These are phyloP conservation scores for Drosophila anceps DNA, from an alignment of 2,888 invertebrate genomes.

Conservation along the genomic window DNA sequence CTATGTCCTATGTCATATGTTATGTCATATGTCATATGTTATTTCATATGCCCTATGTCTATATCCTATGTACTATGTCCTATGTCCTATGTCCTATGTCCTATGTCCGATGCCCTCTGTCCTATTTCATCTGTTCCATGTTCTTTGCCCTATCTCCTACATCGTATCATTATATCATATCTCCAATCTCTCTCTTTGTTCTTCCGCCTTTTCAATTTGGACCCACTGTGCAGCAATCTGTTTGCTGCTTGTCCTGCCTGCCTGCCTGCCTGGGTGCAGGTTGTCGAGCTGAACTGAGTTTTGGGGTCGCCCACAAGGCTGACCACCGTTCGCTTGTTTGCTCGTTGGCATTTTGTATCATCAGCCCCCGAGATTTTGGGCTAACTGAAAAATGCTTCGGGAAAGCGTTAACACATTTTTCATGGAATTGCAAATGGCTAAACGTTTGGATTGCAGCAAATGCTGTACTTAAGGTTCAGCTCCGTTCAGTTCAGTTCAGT, in stretches of 20 bases:
- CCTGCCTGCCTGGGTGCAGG: too few species aligned
- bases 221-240: constrained; percentile 20
- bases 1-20: too few species aligned
- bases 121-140: too few species aligned
- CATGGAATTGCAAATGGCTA: constrained; percentile 30
- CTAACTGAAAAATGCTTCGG: constrained; percentile 16
- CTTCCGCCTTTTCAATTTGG: not conserved
- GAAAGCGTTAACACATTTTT: constrained; percentile 24
- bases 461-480: constrained; percentile 14
- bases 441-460: constrained; percentile 26
- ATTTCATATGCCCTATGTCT: not conserved
- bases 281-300: constrained; percentile 22
- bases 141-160: too few species aligned
- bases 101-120: not conserved
- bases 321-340: constrained; percentile 44
- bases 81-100: not conserved
- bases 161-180: too few species aligned
- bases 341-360: constrained; percentile 29
- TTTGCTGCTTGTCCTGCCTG: constrained; percentile 18
- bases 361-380: constrained; percentile 24
- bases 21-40: not conserved
- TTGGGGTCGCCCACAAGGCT: constrained; percentile 38
- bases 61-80: not conserved
- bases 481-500: not conserved
- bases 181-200: too few species aligned